A percentile compares a stretch with the other conserved stretches of the same genome.
Evolutionary conservation across 2,113 vertebrate species (phyloP).

Genomic region (Chaetorhynchus papuensis): DNA sequence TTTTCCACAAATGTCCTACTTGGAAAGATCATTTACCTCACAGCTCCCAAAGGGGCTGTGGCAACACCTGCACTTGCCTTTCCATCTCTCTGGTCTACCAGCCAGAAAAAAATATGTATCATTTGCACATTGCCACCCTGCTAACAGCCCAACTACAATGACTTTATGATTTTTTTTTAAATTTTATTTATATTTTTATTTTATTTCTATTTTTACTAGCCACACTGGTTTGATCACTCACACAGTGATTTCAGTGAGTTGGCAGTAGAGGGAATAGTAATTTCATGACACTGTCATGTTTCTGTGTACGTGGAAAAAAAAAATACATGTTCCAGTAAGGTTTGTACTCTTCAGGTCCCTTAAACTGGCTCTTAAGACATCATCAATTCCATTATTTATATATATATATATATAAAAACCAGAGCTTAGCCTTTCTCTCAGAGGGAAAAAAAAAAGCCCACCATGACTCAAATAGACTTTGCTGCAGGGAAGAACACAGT

Average conservation of each 20-base stretch:
- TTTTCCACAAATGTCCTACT: background rate
- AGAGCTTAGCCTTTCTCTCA: background rate
- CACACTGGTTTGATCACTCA: background rate
- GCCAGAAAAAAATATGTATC: background rate
- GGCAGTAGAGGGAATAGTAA: background rate
- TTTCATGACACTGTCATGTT: fast-evolving
- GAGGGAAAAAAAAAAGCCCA: background rate
- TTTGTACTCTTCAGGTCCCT: background rate
- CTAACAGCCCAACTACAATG: background rate
- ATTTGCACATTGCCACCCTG: background rate
- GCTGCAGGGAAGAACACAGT: background rate
- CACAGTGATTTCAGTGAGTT: background rate
- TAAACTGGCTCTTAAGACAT: background rate
- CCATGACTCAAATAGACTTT: background rate
- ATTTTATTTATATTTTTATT: no score
- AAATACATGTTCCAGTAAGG: background rate
- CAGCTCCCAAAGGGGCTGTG: background rate
- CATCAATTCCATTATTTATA: background rate
- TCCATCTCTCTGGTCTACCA: background rate
- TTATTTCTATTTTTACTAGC: no score
- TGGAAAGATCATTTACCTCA: background rate
- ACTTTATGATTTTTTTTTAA: background rate
- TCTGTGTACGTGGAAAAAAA: background rate
- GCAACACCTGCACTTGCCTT: background rate
- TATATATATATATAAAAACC: background rate